phyloP scores from a whole-genome alignment of 2,888 invertebrate species.

The Andrena flavipes region DNA sequence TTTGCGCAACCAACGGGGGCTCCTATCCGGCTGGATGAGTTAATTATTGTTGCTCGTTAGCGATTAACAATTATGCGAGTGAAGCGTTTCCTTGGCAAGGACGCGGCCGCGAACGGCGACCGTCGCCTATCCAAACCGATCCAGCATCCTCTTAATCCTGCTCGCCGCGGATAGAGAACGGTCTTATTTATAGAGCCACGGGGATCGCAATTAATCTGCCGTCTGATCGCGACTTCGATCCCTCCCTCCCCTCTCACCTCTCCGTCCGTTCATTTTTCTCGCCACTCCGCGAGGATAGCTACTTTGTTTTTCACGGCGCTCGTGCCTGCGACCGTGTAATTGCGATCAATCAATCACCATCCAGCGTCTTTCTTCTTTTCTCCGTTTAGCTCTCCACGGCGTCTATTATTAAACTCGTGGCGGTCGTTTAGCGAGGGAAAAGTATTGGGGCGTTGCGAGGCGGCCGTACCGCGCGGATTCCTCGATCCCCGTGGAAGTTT shows the following conservation, averaged over 20 bases:
- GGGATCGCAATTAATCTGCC: conserved; percentile 49
- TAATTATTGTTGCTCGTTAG: conserved; percentile 81
- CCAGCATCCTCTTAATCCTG: conserved; percentile 38
- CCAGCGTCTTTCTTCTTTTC: neutral
- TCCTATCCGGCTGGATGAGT: conserved; percentile 76
- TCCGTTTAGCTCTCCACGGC: neutral
- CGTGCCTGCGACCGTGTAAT: conserved; percentile 46
- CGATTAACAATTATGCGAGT: conserved; percentile 80
- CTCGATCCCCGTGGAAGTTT: too few species aligned
- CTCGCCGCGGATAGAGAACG: conserved; percentile 30
- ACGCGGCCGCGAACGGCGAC: conserved; percentile 69
- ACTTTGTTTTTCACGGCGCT: conserved; percentile 46
- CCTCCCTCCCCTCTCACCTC: neutral
- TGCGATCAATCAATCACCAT: conserved; percentile 44
- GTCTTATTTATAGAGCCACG: conserved; percentile 51
- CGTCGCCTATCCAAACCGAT: conserved; percentile 47
- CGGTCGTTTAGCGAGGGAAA: neutral
- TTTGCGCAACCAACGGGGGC: conserved; percentile 72
- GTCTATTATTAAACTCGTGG: conserved; percentile 5
- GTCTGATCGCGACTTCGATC: conserved; percentile 34
- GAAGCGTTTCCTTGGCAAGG: conserved; percentile 80
- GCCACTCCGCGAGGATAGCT: conserved; percentile 36
- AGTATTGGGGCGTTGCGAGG: too few species aligned
- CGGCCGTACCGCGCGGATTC: too few species aligned
- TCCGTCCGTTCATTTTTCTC: conserved; percentile 8